Evolutionary conservation across 1,140 invertebrate genomes (phyloP), one percentile per base, ranked within the genome.

Genomic region (Halesus radiatus): DNA sequence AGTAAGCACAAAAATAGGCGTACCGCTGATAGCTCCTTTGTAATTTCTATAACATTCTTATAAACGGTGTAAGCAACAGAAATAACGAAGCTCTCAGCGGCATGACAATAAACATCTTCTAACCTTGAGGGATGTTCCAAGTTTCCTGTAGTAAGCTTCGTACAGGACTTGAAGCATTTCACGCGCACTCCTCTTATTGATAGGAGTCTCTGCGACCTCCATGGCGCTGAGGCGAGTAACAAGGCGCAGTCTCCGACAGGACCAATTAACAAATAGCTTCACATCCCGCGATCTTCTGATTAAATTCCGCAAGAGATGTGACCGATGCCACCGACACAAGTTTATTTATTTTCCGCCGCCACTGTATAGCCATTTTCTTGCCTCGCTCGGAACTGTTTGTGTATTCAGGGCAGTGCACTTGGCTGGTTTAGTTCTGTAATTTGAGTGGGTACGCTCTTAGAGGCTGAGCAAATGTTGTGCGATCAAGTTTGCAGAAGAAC

Each of bases 121-220:
- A 72, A 72, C 68, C 68, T 72, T 72, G 45, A 72, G 32, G 20
- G 68, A 72, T n/a, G 68, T 45, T 23, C 23, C 29, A 8, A 74
- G 53, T 74, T 74, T 54, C 54, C 52, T 74, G 26, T 58, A 74
- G 29, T 74, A 74, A 8, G 72, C 26, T 20, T 10, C 23, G 15
- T 74, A 74, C 52, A 74, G n/a, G 10, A 26, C n/a, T 26, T 74
- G 52, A 20, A 74, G 18, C 72, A 74, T 74, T 22, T 74, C 52
- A 29, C 52, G 18, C 10, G 72, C 54, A 15, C 23, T 54, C 22
- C n/a, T 54, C n/a, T 58, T 74, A 23, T 3, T 32, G 16, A 54
- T n/a, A 4, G 16, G 13, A 45, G n/a, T 32, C 3, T 54, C 16
- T 20, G 72, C 29, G 22, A 74, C 23, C 53, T 74, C 72, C 72